Evolutionary conservation across 2,113 vertebrate species (phyloP).

Genomic region (Sporophila hypoxantha): DNA sequence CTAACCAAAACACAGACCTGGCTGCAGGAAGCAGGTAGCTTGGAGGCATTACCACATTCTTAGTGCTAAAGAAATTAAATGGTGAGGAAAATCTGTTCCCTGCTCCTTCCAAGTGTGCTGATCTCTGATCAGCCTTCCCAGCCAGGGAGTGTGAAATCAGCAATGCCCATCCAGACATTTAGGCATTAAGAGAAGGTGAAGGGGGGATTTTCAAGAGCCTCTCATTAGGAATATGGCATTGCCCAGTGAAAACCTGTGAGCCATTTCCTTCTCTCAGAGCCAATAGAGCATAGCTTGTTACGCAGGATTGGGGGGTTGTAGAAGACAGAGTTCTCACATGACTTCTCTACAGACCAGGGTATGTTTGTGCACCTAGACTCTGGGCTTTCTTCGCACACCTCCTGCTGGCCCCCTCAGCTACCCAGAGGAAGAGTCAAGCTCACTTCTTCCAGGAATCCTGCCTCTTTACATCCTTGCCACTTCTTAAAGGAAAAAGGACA

Average conservation of each 20-base stretch:
- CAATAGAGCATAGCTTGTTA: background rate
- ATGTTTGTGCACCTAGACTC: rapidly evolving
- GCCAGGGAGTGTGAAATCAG: background rate
- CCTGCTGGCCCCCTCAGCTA: background rate
- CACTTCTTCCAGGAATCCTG: background rate
- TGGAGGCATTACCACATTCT: background rate
- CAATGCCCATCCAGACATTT: background rate
- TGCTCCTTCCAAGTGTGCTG: background rate
- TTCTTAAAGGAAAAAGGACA: background rate
- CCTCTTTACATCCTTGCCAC: rapidly evolving
- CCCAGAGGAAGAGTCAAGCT: background rate
- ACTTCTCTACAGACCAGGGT: rapidly evolving
- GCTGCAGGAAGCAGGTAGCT: background rate
- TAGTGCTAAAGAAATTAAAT: background rate
- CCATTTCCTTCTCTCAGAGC: background rate
- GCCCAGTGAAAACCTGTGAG: background rate
- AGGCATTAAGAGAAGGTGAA: background rate
- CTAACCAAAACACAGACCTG: background rate
- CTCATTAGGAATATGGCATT: background rate
- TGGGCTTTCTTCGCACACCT: rapidly evolving
- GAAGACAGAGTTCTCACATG: background rate
- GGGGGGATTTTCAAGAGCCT: too few relatives aligned
- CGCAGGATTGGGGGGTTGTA: background rate
- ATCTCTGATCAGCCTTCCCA: background rate
- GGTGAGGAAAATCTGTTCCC: background rate